Conservation (phyloP, 2,888 invertebrate species). For the Oligia latruncula region DNA sequence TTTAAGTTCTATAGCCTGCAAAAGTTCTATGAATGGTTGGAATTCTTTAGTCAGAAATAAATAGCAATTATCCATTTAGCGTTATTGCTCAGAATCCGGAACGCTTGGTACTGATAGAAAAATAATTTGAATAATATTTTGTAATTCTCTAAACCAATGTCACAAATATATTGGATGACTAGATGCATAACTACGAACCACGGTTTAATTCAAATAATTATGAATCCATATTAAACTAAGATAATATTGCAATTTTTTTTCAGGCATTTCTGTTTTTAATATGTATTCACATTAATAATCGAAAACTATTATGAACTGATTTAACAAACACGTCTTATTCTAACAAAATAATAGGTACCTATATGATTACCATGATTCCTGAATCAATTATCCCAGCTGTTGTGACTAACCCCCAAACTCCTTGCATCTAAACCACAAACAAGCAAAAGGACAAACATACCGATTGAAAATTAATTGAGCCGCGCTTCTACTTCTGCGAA, state of each 20-base stretch:
- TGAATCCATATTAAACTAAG: background rate
- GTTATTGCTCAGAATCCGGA: conserved; percentile 37
- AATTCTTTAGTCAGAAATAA: conserved; percentile 8
- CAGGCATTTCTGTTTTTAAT: background rate
- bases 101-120: conserved; percentile 44
- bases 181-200: background rate
- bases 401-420: too few relatives aligned
- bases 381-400: background rate
- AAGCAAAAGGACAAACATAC: conserved; percentile 45
- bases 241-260: background rate
- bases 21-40: background rate
- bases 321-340: background rate
- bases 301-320: background rate
- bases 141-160: background rate
- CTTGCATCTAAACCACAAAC: background rate
- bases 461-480: conserved; percentile 65
- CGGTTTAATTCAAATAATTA: background rate
- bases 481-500: conserved; percentile 65
- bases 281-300: background rate
- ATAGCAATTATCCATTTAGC: conserved; percentile 43
- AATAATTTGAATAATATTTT: conserved; percentile 6
- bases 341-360: background rate
- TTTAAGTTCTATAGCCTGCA: background rate
- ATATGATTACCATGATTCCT: background rate
- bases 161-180: background rate